These are phyloP conservation scores for Oxycera nigricornis DNA, from an alignment of 2,888 invertebrate genomes.

Conservation along the genomic window DNA sequence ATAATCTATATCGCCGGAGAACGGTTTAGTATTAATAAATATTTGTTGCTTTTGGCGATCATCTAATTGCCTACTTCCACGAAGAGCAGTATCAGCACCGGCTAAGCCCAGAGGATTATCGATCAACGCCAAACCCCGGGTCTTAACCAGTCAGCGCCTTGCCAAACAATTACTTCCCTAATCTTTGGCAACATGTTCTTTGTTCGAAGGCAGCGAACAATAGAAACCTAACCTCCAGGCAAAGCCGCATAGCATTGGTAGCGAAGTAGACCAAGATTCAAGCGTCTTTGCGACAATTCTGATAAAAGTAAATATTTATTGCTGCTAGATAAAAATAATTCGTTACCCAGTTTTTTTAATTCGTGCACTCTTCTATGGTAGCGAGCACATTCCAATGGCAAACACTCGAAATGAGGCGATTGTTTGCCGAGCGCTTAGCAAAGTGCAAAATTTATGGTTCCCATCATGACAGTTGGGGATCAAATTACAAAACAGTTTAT, in stretches of 20 bases:
- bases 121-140: not conserved
- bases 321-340: slow-evolving; percentile 10
- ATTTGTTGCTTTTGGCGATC: slow-evolving; percentile 10
- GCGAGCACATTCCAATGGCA: not conserved
- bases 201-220: not conserved
- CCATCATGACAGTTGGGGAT: slow-evolving; percentile 12
- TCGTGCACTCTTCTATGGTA: not conserved
- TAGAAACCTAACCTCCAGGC: not conserved
- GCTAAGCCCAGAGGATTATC: slow-evolving; percentile 3
- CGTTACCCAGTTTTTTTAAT: slow-evolving; percentile 12
- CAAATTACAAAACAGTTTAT: not conserved
- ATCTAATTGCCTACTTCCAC: slow-evolving; percentile 16
- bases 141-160: not conserved
- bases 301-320: slow-evolving; percentile 25
- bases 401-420: not conserved
- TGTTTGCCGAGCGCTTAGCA: not conserved
- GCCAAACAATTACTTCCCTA: not conserved
- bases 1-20: too few relatives aligned
- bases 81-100: not conserved
- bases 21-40: slow-evolving; percentile 20
- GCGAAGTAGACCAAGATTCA: not conserved
- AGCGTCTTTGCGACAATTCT: not conserved
- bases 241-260: not conserved
- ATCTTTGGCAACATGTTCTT: not conserved
- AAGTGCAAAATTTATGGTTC: slow-evolving; percentile 34